Conservation (phyloP, 2,797 vertebrate species). For the Euthynnus affinis region DNA sequence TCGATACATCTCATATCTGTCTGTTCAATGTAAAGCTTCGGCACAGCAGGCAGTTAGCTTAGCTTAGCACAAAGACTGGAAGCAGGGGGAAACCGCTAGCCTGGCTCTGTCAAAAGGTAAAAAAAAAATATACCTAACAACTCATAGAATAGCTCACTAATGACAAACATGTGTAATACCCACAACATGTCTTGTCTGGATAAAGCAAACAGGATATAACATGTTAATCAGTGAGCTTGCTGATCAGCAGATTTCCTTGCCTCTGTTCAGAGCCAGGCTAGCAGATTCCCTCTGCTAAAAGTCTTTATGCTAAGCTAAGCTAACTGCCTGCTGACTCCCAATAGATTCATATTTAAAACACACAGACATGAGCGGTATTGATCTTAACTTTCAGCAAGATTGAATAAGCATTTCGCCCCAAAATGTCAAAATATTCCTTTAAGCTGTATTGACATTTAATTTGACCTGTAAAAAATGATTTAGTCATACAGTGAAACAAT, state of each 20-base stretch:
- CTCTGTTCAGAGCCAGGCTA: too few species aligned
- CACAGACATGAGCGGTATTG: neutral
- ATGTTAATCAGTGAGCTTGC: too few species aligned
- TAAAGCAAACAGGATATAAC: too few species aligned
- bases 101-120: neutral
- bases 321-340: neutral
- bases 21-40: neutral
- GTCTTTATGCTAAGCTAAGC: slow-evolving; percentile 18
- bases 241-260: too few species aligned
- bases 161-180: neutral
- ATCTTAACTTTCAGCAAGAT: neutral
- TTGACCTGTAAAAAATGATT: neutral
- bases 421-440: slow-evolving; percentile 22
- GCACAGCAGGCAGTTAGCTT: neutral
- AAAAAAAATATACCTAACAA: neutral
- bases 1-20: too few species aligned
- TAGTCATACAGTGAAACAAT: neutral
- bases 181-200: neutral
- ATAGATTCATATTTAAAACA: neutral
- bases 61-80: neutral
- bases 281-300: neutral
- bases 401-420: neutral
- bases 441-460: neutral
- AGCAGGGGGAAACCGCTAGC: neutral
- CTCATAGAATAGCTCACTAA: neutral